phyloP scores from a whole-genome alignment of 30 jellyfish, hydroid and myxozoan genomes.

The Turritopsis dohrnii region DNA sequence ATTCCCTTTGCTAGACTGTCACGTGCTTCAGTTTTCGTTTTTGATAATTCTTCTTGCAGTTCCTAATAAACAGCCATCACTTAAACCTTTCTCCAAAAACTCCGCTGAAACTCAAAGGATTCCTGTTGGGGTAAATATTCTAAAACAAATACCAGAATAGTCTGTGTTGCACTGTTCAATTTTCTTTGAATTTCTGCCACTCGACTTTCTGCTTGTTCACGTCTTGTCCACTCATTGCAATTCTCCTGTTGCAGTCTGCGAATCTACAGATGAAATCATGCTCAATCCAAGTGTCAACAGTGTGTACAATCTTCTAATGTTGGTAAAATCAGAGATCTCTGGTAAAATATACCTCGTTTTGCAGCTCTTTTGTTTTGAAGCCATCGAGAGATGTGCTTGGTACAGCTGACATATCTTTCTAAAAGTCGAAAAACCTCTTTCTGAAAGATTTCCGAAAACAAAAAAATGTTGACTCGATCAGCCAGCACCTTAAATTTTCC shows the following conservation, averaged over 20 bases:
- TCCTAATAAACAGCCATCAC: conserved; percentile 28
- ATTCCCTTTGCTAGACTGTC: conserved; percentile 61
- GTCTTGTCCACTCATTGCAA: conserved; percentile 66
- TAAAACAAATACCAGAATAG: conserved; percentile 37
- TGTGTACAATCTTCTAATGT: no score
- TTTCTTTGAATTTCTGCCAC: conserved; percentile 42
- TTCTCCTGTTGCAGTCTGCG: conserved; percentile 69
- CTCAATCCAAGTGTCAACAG: neutral
- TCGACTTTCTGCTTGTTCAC: conserved; percentile 75
- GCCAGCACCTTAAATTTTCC: no score
- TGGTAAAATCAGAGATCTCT: no score
- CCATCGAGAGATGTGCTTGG: neutral
- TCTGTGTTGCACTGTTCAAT: conserved; percentile 41
- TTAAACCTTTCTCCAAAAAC: neutral
- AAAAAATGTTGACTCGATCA: neutral
- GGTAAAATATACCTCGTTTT: neutral
- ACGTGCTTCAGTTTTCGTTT: conserved; percentile 53
- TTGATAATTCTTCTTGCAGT: conserved; percentile 52
- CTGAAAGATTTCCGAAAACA: neutral
- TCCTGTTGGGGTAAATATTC: neutral
- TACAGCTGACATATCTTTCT: neutral
- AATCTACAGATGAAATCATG: conserved; percentile 24
- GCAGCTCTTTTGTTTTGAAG: neutral
- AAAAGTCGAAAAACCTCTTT: no score
- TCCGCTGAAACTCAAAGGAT: neutral